Base-by-base conservation (phyloP, 2,113 vertebrate species). In the Urocitellus parryii region DNA sequence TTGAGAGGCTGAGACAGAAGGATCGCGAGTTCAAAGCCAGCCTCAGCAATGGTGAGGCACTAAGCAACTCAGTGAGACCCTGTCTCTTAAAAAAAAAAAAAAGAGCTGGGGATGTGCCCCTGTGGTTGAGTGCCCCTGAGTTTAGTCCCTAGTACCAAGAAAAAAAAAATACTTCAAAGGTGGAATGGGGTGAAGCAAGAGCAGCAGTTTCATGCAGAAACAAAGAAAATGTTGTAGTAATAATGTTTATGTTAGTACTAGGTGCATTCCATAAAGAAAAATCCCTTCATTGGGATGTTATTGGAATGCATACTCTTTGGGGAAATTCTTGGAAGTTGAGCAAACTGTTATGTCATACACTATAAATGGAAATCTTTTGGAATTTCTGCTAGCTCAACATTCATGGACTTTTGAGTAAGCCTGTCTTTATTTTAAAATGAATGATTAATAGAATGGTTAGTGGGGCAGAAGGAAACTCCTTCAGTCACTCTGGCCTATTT, bases 391-490 rank as follows among this genome's bases (percentile, higher is more conserved):
- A 34, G 29, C 73, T 97, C 34, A 32, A 17, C 34, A 34, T 91
- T 73, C 92, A 73, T 6, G 76, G 4, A 45, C 34, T n/a, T 97
- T 96, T 87, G 89, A 70, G 79, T 90, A 95, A 97, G 94, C 29
- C 1, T 32, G 1, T 88, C 8, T 88, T 96, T 86, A 72, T 82
- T 92, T 96, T 6, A 92, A 73, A 61, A 20, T 92, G 48, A 88
- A 51, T 68, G 72, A 94, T 95, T 91, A 88, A 90, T 87, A 22
- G 61, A 77, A 39, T 70, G n/a, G 18, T 45, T 86, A 29, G 37
- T 34, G 51, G 77, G 39, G 68, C 20, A 39, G 24, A 37, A 10
- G 34, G 45, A 76, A 63, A 81, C 32, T 70, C 18, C 65, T 6
- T 39, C 8, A 29, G 25, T 61, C 53, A 16, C 37, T 73, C 77